A percentile compares a stretch with the other conserved stretches of the same genome.
These are phyloP conservation scores for Cyclura pinguis DNA, from an alignment of 2,797 vertebrate species.

Conservation along the genomic window DNA sequence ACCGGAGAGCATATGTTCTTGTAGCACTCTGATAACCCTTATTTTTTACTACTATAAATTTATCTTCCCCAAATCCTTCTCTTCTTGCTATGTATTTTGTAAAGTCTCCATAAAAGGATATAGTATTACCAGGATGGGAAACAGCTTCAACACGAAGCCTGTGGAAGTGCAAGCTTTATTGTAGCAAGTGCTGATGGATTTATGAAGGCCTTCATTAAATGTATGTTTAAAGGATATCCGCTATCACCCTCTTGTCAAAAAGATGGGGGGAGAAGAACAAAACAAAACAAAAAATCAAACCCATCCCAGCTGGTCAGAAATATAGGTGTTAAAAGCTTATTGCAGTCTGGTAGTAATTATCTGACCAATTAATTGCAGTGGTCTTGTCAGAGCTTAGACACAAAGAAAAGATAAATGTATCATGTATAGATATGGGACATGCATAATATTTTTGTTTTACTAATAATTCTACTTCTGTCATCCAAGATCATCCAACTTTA, in stretches of 20 bases:
- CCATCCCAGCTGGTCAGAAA: slow-evolving; percentile 57
- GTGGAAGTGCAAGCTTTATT: slow-evolving; percentile 65
- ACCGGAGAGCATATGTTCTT: neutral
- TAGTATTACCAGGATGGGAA: slow-evolving; percentile 63
- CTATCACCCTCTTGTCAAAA: slow-evolving; percentile 73
- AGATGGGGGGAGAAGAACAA: slow-evolving; percentile 15
- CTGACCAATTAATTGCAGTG: slow-evolving; percentile 60
- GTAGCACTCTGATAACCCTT: neutral
- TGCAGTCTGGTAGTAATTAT: slow-evolving; percentile 68
- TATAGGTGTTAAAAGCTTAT: slow-evolving; percentile 75
- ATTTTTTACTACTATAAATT: too few relatives aligned
- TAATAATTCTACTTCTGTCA: neutral
- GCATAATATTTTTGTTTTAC: neutral
- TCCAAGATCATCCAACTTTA: neutral
- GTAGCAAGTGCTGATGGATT: slow-evolving; percentile 77
- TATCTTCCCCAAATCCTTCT: neutral
- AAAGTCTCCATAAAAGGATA: slow-evolving; percentile 41
- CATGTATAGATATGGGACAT: slow-evolving; percentile 25
- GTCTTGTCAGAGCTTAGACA: slow-evolving; percentile 56
- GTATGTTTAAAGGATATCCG: slow-evolving; percentile 79
- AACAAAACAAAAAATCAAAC: slow-evolving; percentile 66
- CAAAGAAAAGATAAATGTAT: slow-evolving; percentile 59
- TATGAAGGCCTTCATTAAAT: slow-evolving; percentile 78
- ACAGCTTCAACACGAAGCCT: slow-evolving; percentile 47
- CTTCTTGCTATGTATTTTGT: slow-evolving; percentile 50